These are phyloP conservation scores for Drusus annulatus DNA, from an alignment of 1,140 invertebrate species.

Conservation along the genomic window DNA sequence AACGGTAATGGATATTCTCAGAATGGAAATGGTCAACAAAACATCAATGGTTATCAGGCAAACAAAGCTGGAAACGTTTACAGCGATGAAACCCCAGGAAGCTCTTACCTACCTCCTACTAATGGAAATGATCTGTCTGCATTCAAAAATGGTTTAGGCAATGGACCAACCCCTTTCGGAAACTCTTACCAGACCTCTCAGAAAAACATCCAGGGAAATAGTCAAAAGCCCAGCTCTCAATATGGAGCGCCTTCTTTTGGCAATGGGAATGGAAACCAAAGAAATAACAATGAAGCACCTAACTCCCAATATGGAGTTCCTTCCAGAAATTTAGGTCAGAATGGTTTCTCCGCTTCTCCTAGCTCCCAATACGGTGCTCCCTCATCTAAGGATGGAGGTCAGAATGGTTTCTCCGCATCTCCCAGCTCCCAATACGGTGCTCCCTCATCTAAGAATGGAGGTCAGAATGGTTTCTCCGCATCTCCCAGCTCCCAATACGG, in stretches of 20 bases:
- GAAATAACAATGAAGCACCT: constrained; percentile 8
- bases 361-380: too few species aligned
- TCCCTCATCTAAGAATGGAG: too few species aligned
- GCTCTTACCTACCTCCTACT: background rate
- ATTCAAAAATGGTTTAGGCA: constrained; percentile 39
- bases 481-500: too few species aligned
- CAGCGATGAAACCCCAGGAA: background rate
- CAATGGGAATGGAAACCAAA: constrained; percentile 1
- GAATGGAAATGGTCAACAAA: constrained; percentile 35
- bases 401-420: too few species aligned
- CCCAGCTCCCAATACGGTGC: too few species aligned
- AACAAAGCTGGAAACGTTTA: background rate
- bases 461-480: too few species aligned
- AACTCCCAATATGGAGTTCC: constrained; percentile 24
- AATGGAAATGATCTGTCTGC: constrained; percentile 22
- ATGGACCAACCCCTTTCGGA: constrained; percentile 8
- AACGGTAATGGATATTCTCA: too few species aligned
- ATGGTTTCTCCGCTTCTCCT: too few species aligned
- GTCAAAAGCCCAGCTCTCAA: constrained; percentile 24
- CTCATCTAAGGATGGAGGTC: too few species aligned
- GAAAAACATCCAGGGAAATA: constrained; percentile 11
- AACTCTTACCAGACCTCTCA: constrained; percentile 2
- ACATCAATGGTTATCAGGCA: background rate
- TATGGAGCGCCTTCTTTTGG: constrained; percentile 4
- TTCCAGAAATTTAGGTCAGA: too few species aligned